Base-by-base conservation (phyloP, 2,888 invertebrate species). In the Acrobasis repandana region DNA sequence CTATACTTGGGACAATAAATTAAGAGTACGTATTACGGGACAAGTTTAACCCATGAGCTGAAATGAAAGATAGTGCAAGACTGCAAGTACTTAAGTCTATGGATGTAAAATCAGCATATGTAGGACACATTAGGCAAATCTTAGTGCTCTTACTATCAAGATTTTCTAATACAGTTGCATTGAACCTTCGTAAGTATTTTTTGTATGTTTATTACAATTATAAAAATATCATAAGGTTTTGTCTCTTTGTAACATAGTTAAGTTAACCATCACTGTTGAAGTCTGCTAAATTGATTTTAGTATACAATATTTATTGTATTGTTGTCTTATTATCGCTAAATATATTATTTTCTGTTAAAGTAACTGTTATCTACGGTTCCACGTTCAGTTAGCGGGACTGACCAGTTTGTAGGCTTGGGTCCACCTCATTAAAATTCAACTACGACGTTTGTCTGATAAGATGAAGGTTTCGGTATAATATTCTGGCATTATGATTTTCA, bases 361-460 rank as follows among this genome's bases (percentile, higher is more conserved):
- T 79, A 79, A 83, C 81, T 72, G 83, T 81, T 76, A 77, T 76
- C 73, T 76, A 78, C 71, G 67, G 76, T 28, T 28, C 28, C 28
- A 2, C 28, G 28, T 74, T 76, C 82, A 80, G 83, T 83, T 82
- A 85, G 81, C 84, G 79, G 83, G 74, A 84, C 76, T 68, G 66
- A 69, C 67, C 65, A 66, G 61, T 64, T 61, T 63, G 36, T 33
- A 63, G 72, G 63, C 72, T 72, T 69, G 75, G 74, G 67, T 65
- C 68, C 67, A 72, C 75, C 83, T 88, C 83, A 87, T 88, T 87
- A 88, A 86, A 86, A 82, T 84, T 83, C 84, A 82, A 84, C 81
- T 76, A 75, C 80, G 75, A 71, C 74, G 76, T 75, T 74, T n/a
- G 9, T 70, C 72, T 78, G 82, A 85, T 82, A 83, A 80, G 77